A percentile compares a stretch with the other conserved stretches of the same genome.
Evolutionary conservation across 2,113 vertebrate genomes (phyloP).

Genomic region (Plecotus auritus): DNA sequence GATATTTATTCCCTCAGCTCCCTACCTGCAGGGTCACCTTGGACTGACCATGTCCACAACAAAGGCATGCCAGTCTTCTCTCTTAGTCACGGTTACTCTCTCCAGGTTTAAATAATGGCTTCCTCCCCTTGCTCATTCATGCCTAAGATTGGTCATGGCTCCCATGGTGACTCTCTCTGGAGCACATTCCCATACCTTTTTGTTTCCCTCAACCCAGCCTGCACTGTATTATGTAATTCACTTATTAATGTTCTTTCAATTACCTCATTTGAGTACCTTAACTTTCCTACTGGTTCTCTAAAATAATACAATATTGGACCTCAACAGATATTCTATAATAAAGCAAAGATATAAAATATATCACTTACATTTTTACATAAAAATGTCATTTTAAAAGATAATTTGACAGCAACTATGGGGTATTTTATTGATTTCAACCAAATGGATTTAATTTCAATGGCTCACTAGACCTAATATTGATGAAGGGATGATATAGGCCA

Average conservation of each 20-base stretch:
- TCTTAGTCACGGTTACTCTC: not conserved
- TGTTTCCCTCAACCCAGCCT: not conserved
- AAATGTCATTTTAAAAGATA: constrained; percentile 49
- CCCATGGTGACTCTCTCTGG: not conserved
- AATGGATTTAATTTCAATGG: constrained; percentile 51
- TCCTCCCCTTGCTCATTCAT: not conserved
- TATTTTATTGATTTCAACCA: constrained; percentile 57
- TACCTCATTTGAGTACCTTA: not conserved
- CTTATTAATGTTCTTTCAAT: not conserved
- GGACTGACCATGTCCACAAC: not conserved
- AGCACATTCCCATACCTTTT: not conserved
- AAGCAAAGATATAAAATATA: constrained; percentile 29
- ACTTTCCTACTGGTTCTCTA: not conserved
- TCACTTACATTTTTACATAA: not conserved
- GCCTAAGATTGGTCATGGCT: not conserved
- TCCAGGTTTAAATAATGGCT: not conserved
- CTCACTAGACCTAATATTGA: constrained; percentile 41
- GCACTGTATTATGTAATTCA: not conserved
- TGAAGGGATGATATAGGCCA: constrained; percentile 34
- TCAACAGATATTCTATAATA: not conserved
- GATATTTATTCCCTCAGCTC: not conserved
- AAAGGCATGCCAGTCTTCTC: not conserved
- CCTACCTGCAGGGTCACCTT: not conserved
- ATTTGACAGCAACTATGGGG: not conserved
- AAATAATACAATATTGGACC: not conserved